These are phyloP conservation scores for Reticulitermes speratus DNA, from an alignment of 1,140 invertebrate genomes.

Conservation along the genomic window DNA sequence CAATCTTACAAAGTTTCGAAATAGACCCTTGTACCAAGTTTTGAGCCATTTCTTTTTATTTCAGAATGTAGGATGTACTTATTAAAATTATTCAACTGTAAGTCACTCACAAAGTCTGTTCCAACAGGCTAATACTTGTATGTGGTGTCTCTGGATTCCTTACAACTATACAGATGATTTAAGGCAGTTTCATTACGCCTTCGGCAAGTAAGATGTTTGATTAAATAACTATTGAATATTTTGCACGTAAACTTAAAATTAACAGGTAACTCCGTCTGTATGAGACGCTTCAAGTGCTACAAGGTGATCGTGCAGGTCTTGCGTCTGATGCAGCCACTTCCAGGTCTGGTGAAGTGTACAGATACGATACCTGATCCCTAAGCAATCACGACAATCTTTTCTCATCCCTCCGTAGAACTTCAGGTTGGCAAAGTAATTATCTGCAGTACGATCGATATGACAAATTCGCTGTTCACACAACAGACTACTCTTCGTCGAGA, in stretches of 20 bases:
- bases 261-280: conserved; percentile 51
- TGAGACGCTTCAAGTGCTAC: conserved; percentile 73
- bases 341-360: conserved; percentile 83
- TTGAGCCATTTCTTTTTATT: conserved; percentile 24
- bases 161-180: not conserved
- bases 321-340: conserved; percentile 90
- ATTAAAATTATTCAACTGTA: not conserved
- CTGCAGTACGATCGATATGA: not conserved
- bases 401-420: conserved; percentile 73
- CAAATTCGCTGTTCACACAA: not conserved
- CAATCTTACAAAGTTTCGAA: not conserved
- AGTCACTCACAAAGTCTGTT: not conserved
- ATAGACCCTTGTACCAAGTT: not conserved
- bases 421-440: conserved; percentile 49
- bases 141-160: not conserved
- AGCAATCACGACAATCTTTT: conserved; percentile 77
- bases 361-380: conserved; percentile 80
- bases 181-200: not conserved
- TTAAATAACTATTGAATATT: conserved; percentile 16
- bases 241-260: not conserved
- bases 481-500: not conserved
- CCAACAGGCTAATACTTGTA: conserved; percentile 12
- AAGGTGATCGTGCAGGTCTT: conserved; percentile 80
- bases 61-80: not conserved
- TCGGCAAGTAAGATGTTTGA: not conserved